These are phyloP conservation scores for Pecten maximus DNA, from an alignment of 2,888 invertebrate species.

Conservation along the genomic window DNA sequence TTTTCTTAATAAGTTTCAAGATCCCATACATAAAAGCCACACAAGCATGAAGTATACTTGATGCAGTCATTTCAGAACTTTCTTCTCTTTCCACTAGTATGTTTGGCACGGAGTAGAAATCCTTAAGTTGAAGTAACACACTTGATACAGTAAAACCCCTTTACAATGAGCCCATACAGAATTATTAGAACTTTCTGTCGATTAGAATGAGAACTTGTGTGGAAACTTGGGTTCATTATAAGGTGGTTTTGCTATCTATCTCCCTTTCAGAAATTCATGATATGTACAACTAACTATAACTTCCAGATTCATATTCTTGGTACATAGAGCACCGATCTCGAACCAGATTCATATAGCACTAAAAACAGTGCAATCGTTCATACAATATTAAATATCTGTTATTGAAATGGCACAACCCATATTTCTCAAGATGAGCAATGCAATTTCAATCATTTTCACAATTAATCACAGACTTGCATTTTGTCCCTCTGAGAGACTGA, in stretches of 20 bases:
- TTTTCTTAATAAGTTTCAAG: background rate
- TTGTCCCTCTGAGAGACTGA: background rate
- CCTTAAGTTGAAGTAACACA: background rate
- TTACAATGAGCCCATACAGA: background rate
- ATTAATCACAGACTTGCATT: constrained; percentile 18
- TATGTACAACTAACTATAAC: background rate
- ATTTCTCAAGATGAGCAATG: background rate
- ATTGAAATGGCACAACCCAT: constrained; percentile 19
- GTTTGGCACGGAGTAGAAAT: background rate
- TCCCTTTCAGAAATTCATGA: background rate
- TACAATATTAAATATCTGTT: constrained; percentile 2
- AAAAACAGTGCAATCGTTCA: background rate
- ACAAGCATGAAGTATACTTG: background rate
- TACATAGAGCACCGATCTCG: background rate
- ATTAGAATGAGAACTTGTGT: background rate
- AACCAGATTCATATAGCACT: background rate
- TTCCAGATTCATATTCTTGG: background rate
- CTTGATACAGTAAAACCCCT: background rate
- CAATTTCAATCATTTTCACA: background rate
- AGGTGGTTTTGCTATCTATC: background rate
- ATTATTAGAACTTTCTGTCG: background rate
- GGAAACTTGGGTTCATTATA: background rate
- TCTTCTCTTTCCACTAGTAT: background rate
- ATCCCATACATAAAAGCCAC: background rate
- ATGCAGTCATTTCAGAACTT: background rate